Evolutionary conservation across 1,140 invertebrate species (phyloP).

Genomic region (Brachionus angularis): DNA sequence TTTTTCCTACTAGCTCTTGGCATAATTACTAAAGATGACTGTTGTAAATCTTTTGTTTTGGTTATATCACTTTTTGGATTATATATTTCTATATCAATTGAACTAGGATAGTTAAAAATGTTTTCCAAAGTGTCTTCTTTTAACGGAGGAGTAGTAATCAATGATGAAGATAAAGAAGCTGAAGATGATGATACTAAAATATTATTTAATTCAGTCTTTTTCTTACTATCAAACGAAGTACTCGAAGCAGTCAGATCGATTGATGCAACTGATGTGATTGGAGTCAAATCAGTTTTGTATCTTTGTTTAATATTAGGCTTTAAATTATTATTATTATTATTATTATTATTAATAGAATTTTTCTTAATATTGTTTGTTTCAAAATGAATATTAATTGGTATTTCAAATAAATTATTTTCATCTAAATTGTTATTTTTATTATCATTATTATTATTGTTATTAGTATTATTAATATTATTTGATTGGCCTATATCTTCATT

Average conservation of each 20-base stretch:
- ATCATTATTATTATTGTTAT: too few relatives aligned
- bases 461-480: too few relatives aligned
- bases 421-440: too few relatives aligned
- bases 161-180: background rate
- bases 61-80: background rate
- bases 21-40: background rate
- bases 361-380: too few relatives aligned
- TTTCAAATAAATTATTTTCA: slow-evolving; percentile 6
- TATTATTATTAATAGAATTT: too few relatives aligned
- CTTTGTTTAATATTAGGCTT: background rate
- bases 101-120: background rate
- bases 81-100: background rate
- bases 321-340: too few relatives aligned
- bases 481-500: too few relatives aligned
- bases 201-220: background rate
- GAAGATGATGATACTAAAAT: background rate
- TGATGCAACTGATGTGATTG: background rate
- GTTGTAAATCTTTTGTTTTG: too few relatives aligned
- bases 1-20: background rate
- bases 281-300: background rate
- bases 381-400: slow-evolving; percentile 14
- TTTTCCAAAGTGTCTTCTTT: background rate
- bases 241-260: background rate
- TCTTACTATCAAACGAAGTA: background rate
- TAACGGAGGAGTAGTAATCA: too few relatives aligned